phyloP scores from a whole-genome alignment of 2,888 invertebrate genomes.

The Tinea trinotella region DNA sequence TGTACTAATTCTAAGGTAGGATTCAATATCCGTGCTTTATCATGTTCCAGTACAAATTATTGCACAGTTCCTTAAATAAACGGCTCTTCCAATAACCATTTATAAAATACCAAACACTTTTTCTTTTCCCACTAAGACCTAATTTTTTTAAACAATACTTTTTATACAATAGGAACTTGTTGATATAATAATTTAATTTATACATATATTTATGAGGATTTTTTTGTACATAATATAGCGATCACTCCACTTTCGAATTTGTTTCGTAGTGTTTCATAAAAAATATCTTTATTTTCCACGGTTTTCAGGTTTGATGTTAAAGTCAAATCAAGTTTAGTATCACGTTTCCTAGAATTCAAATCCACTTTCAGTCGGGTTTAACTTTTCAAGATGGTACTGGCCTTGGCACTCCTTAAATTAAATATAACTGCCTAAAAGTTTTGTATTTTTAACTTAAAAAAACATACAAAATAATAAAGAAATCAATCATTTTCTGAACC shows the following conservation, averaged over 20 bases:
- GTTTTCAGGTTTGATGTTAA: constrained; percentile 27
- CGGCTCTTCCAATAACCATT: constrained; percentile 59
- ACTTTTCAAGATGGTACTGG: constrained; percentile 44
- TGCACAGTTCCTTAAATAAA: constrained; percentile 57
- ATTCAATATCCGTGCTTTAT: constrained; percentile 67
- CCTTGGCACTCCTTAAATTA: constrained; percentile 52
- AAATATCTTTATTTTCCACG: constrained; percentile 34
- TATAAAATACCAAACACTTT: constrained; percentile 70
- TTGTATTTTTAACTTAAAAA: constrained; percentile 42
- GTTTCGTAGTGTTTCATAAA: constrained; percentile 30
- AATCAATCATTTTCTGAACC: constrained; percentile 34
- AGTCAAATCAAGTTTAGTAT: constrained; percentile 29
- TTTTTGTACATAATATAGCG: constrained; percentile 69
- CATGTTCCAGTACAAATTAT: constrained; percentile 51
- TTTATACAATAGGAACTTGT: constrained; percentile 73
- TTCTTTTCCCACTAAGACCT: constrained; percentile 71
- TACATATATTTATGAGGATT: constrained; percentile 68
- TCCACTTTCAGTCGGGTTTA: constrained; percentile 44
- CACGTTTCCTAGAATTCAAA: constrained; percentile 66
- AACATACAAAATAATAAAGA: constrained; percentile 22
- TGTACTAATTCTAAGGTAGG: constrained; percentile 68
- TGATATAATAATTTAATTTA: constrained; percentile 70
- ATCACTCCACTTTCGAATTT: constrained; percentile 58
- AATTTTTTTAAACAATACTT: constrained; percentile 70
- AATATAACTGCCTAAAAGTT: constrained; percentile 52